These are phyloP conservation scores for Nemotelus nigrinus DNA, from an alignment of 2,888 invertebrate genomes.

Conservation along the genomic window DNA sequence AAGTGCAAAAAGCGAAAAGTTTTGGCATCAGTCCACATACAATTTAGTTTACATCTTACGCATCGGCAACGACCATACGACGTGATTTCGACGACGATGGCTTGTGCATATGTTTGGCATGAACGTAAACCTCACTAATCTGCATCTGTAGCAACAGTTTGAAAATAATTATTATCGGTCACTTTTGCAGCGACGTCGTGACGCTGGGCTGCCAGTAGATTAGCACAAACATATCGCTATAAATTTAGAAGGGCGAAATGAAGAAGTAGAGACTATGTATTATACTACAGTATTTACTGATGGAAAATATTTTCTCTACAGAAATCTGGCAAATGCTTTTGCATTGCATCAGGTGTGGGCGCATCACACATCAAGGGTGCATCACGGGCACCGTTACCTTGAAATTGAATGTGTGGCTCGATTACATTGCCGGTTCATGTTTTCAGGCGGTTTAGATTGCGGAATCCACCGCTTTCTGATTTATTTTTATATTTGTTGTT, in stretches of 20 bases:
- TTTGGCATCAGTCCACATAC: constrained; percentile 33
- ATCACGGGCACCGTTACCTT: constrained; percentile 23
- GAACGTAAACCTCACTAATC: constrained; percentile 33
- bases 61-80: background rate
- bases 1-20: background rate
- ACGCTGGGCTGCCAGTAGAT: too few species aligned
- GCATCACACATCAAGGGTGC: background rate
- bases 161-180: background rate
- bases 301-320: too few species aligned
- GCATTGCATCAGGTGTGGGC: constrained; percentile 13
- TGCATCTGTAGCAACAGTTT: constrained; percentile 12
- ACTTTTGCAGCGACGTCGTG: too few species aligned
- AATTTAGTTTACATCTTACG: constrained; percentile 16
- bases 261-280: too few species aligned
- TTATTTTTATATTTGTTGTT: too few species aligned
- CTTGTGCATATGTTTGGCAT: constrained; percentile 32
- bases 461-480: too few species aligned
- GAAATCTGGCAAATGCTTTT: background rate
- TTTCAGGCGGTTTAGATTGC: background rate
- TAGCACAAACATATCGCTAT: too few species aligned
- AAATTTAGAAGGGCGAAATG: too few species aligned
- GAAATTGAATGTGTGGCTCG: constrained; percentile 3
- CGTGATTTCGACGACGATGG: too few species aligned
- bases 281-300: too few species aligned
- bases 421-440: background rate